Conservation (phyloP, 2,113 vertebrate genomes). For the Pelmatolapia mariae region DNA sequence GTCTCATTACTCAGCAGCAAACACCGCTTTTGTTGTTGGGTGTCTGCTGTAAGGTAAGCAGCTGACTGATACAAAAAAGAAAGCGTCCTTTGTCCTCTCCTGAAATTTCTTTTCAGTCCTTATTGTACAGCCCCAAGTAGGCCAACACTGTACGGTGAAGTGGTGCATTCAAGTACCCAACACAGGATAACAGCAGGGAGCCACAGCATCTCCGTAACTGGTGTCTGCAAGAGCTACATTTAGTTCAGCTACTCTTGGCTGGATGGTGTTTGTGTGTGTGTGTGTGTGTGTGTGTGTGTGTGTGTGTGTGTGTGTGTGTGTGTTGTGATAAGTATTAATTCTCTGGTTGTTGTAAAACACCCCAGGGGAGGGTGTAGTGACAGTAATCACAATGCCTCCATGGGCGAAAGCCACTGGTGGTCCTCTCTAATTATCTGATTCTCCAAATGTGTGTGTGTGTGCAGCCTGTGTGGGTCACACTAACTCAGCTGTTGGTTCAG, state of each 20-base stretch:
- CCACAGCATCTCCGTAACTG: neutral
- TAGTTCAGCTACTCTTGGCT: neutral
- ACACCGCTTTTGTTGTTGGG: neutral
- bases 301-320: neutral
- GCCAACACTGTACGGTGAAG: neutral
- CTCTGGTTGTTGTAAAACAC: slow-evolving; percentile 39
- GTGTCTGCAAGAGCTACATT: neutral
- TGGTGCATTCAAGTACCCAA: neutral
- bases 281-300: neutral
- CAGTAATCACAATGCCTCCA: slow-evolving; percentile 60
- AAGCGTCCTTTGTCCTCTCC: neutral
- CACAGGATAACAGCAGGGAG: neutral
- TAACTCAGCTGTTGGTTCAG: neutral
- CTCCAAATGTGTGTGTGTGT: slow-evolving; percentile 24
- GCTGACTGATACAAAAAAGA: neutral
- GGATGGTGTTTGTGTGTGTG: neutral
- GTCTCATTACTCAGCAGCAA: neutral
- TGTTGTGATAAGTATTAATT: slow-evolving; percentile 46
- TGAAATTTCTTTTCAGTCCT: neutral
- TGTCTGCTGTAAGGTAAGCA: neutral
- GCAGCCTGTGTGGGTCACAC: neutral
- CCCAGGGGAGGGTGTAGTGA: slow-evolving; percentile 57
- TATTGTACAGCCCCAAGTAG: neutral
- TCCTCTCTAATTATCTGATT: slow-evolving; percentile 63
- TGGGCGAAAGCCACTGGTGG: slow-evolving; percentile 55